A percentile compares a stretch with the other conserved stretches of the same genome.
These are phyloP conservation scores for Calameuta idolon DNA, from an alignment of 2,888 invertebrate species.

Conservation along the genomic window DNA sequence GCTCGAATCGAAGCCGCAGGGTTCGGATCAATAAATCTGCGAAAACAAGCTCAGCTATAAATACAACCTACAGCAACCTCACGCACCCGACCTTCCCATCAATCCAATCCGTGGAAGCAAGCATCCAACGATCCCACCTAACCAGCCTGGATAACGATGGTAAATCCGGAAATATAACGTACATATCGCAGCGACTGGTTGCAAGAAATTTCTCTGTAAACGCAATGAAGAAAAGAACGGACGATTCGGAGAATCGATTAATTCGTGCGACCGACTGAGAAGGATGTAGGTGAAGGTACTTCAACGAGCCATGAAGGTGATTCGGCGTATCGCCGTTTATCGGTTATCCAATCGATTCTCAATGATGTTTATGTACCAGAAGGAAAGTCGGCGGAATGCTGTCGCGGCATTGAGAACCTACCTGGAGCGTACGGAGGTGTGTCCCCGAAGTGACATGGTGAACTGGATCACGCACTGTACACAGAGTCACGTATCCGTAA, in stretches of 20 bases:
- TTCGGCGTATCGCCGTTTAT: not conserved
- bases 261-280: not conserved
- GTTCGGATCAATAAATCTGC: not conserved
- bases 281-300: not conserved
- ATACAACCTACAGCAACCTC: not conserved
- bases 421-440: not conserved
- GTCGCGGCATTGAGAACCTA: not conserved
- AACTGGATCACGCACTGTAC: not conserved
- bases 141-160: not conserved
- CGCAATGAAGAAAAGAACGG: not conserved
- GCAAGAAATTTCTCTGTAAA: not conserved
- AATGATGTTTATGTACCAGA: not conserved
- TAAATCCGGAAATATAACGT: not conserved
- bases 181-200: not conserved
- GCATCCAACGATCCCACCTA: not conserved
- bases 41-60: not conserved
- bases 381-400: not conserved
- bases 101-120: not conserved
- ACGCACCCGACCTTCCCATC: not conserved
- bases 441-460: not conserved
- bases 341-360: not conserved
- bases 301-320: not conserved
- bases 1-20: not conserved
- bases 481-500: not conserved
- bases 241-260: no score